These are phyloP conservation scores for Pristionchus maxplancki DNA, from an alignment of 2,888 invertebrate species.

Conservation along the genomic window DNA sequence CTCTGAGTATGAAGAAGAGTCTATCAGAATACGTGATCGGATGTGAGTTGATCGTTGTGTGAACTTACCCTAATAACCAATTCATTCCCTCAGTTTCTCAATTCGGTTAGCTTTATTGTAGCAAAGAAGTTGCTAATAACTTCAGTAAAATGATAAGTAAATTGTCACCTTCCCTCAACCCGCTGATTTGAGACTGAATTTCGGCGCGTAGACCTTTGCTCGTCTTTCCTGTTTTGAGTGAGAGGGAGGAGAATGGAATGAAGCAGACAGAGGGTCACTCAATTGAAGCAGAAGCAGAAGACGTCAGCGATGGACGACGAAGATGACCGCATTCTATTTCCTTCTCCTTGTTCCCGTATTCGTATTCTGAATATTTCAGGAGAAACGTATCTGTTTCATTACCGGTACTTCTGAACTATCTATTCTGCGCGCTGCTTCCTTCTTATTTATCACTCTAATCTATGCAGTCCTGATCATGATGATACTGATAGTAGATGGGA, in stretches of 20 bases:
- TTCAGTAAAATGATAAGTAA: background rate
- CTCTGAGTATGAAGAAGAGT: conserved; percentile 46
- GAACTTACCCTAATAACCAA: background rate
- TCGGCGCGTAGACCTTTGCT: background rate
- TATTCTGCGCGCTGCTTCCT: too few relatives aligned
- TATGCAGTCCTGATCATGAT: too few relatives aligned
- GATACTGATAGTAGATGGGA: too few relatives aligned
- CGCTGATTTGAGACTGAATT: background rate
- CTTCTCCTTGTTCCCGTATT: too few relatives aligned
- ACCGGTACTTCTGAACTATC: too few relatives aligned
- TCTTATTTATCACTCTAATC: too few relatives aligned
- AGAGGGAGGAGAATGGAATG: background rate
- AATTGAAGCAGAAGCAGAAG: conserved; percentile 12
- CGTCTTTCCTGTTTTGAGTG: conserved; percentile 38
- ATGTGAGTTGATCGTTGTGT: conserved; percentile 35
- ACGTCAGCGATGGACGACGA: background rate
- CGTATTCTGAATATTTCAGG: too few relatives aligned
- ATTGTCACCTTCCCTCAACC: background rate
- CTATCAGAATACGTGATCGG: conserved; percentile 50
- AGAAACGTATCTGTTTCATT: too few relatives aligned
- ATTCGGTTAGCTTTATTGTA: background rate
- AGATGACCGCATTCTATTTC: too few relatives aligned
- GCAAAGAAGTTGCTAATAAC: background rate
- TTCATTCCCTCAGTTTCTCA: background rate
- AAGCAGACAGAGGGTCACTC: background rate